Evolutionary conservation across 2,797 vertebrate genomes (phyloP).

Genomic region (Masticophis lateralis): DNA sequence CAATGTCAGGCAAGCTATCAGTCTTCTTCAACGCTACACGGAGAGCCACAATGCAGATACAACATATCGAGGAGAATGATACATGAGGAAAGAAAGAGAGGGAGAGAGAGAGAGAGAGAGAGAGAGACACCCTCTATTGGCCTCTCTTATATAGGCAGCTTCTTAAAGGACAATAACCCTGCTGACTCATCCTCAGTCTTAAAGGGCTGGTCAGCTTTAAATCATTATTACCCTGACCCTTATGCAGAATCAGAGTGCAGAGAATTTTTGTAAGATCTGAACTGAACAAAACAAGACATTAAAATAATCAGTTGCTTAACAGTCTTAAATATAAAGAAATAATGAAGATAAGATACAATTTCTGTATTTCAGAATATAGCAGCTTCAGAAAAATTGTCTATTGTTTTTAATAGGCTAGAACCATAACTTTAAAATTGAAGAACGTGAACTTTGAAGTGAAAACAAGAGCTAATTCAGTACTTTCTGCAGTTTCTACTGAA

Average conservation of each 20-base stretch:
- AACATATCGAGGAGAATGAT: too few species aligned
- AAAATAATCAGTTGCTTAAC: background rate
- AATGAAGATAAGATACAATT: background rate
- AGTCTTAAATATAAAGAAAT: background rate
- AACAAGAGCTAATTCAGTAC: constrained; percentile 83
- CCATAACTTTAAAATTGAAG: constrained; percentile 92
- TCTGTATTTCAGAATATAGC: background rate
- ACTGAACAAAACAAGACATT: background rate
- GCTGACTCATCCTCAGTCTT: too few species aligned
- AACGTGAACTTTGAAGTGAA: constrained; percentile 95
- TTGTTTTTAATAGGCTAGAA: constrained; percentile 83
- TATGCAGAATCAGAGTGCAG: background rate
- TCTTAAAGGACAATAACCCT: too few species aligned
- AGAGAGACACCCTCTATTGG: too few species aligned
- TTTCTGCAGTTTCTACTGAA: constrained; percentile 79
- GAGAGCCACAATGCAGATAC: too few species aligned
- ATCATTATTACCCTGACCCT: too few species aligned
- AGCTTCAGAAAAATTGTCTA: background rate
- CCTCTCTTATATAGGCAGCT: too few species aligned
- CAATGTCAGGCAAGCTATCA: too few species aligned
- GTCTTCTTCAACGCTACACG: too few species aligned
- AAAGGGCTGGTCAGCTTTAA: too few species aligned
- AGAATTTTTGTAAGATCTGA: background rate
- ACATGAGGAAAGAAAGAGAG: too few species aligned
- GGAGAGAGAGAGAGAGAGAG: too few species aligned